These are phyloP conservation scores for Gerris lacustris DNA, from an alignment of 2,888 invertebrate genomes.

Conservation along the genomic window DNA sequence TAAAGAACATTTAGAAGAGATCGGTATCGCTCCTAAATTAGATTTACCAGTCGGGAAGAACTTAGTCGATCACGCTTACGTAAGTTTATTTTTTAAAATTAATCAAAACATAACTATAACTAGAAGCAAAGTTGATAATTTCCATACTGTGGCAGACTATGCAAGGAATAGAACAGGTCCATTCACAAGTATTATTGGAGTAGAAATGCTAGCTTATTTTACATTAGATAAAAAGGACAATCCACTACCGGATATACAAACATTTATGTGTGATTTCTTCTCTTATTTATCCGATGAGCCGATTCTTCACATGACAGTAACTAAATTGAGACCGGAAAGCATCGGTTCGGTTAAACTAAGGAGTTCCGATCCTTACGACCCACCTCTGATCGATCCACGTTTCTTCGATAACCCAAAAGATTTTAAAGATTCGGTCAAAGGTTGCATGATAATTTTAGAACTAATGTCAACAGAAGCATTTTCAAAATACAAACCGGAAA, in stretches of 20 bases:
- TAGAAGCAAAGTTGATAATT: neutral
- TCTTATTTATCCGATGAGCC: constrained; percentile 5
- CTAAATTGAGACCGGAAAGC: constrained; percentile 15
- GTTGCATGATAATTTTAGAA: constrained; percentile 28
- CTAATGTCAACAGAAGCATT: constrained; percentile 25
- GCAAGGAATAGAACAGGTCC: constrained; percentile 10
- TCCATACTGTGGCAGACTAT: neutral
- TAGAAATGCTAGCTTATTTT: constrained; percentile 17
- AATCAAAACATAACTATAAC: constrained; percentile 8
- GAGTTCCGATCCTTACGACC: constrained; percentile 31
- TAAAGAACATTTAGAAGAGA: constrained; percentile 42
- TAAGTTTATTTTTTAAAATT: constrained; percentile 14
- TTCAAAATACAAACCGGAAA: neutral
- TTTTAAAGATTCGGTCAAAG: constrained; percentile 32
- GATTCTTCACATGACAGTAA: constrained; percentile 14
- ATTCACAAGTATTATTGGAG: constrained; percentile 11
- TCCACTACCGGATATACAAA: constrained; percentile 19
- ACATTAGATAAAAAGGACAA: constrained; percentile 13
- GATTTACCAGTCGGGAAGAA: constrained; percentile 49
- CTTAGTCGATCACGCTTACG: constrained; percentile 35
- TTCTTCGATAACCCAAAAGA: constrained; percentile 40
- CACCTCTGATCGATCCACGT: constrained; percentile 42
- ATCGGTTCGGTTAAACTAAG: constrained; percentile 16
- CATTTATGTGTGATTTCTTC: constrained; percentile 14
- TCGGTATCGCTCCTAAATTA: constrained; percentile 43